A percentile compares a stretch with the other conserved stretches of the same genome.
Evolutionary conservation across 2,888 invertebrate species (phyloP).

Genomic region (Stenurella melanura): DNA sequence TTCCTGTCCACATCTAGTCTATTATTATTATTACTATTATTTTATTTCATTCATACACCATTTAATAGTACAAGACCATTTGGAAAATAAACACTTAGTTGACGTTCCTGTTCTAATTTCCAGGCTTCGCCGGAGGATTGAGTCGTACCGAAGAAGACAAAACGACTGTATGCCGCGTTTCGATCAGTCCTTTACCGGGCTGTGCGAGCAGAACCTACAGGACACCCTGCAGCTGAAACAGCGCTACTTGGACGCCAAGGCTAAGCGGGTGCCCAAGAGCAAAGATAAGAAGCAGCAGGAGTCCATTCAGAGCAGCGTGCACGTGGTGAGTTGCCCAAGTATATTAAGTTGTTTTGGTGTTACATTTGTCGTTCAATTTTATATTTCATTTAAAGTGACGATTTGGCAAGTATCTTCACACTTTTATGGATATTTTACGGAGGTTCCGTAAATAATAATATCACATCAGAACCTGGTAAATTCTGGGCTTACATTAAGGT

Average conservation of each 20-base stretch:
- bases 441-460: too few species aligned
- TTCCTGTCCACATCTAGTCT: too few species aligned
- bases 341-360: constrained; percentile 18
- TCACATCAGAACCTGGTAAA: too few species aligned
- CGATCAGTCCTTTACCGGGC: constrained; percentile 90
- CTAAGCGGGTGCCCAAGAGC: constrained; percentile 91
- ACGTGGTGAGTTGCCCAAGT: constrained; percentile 78
- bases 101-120: constrained; percentile 49
- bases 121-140: constrained; percentile 85
- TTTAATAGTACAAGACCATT: too few species aligned
- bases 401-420: too few species aligned
- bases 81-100: background rate
- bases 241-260: constrained; percentile 92
- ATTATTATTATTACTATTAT: too few species aligned
- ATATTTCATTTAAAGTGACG: too few species aligned
- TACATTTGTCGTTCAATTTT: too few species aligned
- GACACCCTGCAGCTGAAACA: constrained; percentile 92
- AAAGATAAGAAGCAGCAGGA: constrained; percentile 80
- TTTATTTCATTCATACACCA: too few species aligned
- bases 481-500: too few species aligned
- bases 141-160: constrained; percentile 90
- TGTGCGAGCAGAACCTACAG: constrained; percentile 93
- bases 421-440: too few species aligned
- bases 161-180: constrained; percentile 90
- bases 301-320: constrained; percentile 83